Conservation (phyloP, 1,140 invertebrate genomes). For the Zaprionus davidi region DNA sequence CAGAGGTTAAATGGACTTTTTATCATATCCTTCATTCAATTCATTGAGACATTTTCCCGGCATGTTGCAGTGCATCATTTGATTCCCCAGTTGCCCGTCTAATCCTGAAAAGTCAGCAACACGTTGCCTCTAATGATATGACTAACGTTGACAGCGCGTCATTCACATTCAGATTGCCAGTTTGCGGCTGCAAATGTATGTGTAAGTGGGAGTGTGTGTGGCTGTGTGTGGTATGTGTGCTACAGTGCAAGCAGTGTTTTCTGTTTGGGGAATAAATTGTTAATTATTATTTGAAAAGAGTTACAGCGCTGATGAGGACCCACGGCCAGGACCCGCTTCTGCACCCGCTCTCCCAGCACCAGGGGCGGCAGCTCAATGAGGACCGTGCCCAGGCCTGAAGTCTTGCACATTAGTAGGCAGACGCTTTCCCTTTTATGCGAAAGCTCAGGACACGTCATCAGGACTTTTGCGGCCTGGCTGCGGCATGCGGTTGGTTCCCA, state of each 20-base stretch:
- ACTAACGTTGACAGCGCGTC: conserved; percentile 75
- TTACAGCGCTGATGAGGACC: conserved; percentile 63
- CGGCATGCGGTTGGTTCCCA: conserved; percentile 38
- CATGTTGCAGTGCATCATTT: conserved; percentile 56
- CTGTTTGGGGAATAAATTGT: conserved; percentile 82
- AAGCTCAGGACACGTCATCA: conserved; percentile 30
- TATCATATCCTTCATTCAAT: too few species aligned
- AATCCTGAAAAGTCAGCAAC: conserved; percentile 77
- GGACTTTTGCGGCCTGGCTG: conserved; percentile 60
- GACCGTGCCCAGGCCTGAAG: conserved; percentile 10
- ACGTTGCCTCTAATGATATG: conserved; percentile 82
- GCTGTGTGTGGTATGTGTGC: neutral
- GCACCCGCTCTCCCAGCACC: neutral
- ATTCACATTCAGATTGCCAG: conserved; percentile 60
- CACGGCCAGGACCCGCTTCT: neutral
- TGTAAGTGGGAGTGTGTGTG: conserved; percentile 7
- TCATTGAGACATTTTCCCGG: too few species aligned
- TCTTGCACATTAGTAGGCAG: conserved; percentile 12
- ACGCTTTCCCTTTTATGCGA: conserved; percentile 44
- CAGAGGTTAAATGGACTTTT: too few species aligned
- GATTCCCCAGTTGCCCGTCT: conserved; percentile 62
- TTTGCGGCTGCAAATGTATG: conserved; percentile 28
- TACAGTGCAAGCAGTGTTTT: conserved; percentile 23
- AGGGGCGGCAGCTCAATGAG: neutral
- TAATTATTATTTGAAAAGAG: conserved; percentile 83